phyloP scores from a whole-genome alignment of 2,113 vertebrate species.

The Triplophysa siluroides region DNA sequence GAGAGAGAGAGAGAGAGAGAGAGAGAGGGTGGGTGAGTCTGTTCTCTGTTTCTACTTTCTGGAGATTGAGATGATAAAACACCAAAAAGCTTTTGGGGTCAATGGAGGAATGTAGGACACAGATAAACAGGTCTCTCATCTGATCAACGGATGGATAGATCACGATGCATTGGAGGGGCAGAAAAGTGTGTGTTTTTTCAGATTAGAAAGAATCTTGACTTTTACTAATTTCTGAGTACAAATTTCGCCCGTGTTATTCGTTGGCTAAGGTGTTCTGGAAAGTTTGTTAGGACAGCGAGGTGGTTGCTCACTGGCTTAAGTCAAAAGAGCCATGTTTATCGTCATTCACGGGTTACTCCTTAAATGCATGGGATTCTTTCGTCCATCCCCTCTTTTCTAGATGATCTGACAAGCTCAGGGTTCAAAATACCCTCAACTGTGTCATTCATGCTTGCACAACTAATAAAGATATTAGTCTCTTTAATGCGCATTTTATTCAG shows the following conservation, averaged over 20 bases:
- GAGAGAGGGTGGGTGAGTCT: slow-evolving; percentile 54
- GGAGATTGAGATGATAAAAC: slow-evolving; percentile 46
- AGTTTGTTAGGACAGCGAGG: not conserved
- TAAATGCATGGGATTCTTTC: not conserved
- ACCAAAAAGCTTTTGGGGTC: slow-evolving; percentile 21
- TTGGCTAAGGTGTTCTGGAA: too few species aligned
- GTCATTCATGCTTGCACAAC: too few species aligned
- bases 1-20: slow-evolving; percentile 56
- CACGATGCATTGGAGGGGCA: too few species aligned
- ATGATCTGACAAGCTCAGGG: too few species aligned
- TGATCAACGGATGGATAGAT: not conserved
- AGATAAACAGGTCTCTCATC: slow-evolving; percentile 28
- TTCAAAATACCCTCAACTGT: too few species aligned
- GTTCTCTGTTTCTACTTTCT: slow-evolving; percentile 47
- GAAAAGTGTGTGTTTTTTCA: too few species aligned
- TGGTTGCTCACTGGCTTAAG: not conserved
- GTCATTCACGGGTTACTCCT: not conserved
- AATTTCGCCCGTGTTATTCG: too few species aligned
- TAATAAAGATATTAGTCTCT: too few species aligned
- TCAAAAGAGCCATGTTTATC: not conserved
- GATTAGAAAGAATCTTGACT: too few species aligned
- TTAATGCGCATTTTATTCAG: too few species aligned
- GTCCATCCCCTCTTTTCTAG: too few species aligned
- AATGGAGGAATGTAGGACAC: slow-evolving; percentile 46
- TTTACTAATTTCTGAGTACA: not conserved